Evolutionary conservation across 2,888 invertebrate genomes (phyloP).

Genomic region (Ectropis crepuscularia): DNA sequence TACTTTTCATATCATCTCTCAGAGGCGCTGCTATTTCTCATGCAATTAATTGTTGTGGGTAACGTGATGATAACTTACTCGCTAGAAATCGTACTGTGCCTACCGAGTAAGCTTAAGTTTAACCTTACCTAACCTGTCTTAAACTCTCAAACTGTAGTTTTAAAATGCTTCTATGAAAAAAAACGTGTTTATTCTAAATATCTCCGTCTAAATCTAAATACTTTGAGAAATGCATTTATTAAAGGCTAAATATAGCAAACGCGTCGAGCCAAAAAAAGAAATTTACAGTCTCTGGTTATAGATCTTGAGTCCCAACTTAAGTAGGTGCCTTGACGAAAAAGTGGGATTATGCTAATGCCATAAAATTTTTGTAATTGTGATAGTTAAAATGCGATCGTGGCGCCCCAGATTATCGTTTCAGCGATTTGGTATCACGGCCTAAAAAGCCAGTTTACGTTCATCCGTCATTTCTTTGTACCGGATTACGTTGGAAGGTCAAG

Average conservation of each 20-base stretch:
- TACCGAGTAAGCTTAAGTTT: too few relatives aligned
- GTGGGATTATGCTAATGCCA: background rate
- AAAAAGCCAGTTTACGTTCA: constrained; percentile 25
- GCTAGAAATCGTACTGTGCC: too few relatives aligned
- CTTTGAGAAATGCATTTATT: background rate
- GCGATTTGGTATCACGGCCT: background rate
- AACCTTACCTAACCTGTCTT: too few relatives aligned
- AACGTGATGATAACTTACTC: too few relatives aligned
- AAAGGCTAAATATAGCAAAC: background rate
- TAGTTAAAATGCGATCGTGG: too few relatives aligned
- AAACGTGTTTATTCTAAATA: background rate
- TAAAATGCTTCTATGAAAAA: too few relatives aligned
- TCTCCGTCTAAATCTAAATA: background rate
- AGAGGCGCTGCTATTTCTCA: too few relatives aligned
- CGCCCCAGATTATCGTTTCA: background rate
- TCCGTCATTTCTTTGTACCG: constrained; percentile 30
- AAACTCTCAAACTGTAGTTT: too few relatives aligned
- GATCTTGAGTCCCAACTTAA: background rate
- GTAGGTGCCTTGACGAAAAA: background rate
- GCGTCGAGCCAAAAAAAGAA: background rate
- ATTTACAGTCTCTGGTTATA: background rate
- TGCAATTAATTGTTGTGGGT: too few relatives aligned
- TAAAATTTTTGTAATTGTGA: background rate
- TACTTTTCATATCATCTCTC: too few relatives aligned
- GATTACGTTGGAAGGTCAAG: constrained; percentile 34